phyloP scores from a whole-genome alignment of 2,888 invertebrate genomes.

The Slavum lentiscoides region DNA sequence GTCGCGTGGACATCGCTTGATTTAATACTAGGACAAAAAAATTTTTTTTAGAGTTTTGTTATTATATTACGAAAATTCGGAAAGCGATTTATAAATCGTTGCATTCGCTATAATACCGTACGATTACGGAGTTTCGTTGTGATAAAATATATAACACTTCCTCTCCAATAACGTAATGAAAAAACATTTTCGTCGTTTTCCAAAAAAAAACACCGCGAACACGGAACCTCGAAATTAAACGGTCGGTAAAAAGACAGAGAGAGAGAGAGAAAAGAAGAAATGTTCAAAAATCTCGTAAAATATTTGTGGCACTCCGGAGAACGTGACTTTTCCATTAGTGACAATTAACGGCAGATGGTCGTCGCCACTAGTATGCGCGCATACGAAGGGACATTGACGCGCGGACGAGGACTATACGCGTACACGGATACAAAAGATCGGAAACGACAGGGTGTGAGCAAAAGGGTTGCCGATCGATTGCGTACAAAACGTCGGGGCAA shows the following conservation, averaged over 20 bases:
- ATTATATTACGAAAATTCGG: no score
- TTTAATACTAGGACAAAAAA: no score
- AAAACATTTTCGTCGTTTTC: no score
- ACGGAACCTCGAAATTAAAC: no score
- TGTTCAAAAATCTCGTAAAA: background rate
- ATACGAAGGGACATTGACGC: slow-evolving; percentile 36
- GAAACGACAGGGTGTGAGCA: slow-evolving; percentile 29
- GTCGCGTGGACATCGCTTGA: no score
- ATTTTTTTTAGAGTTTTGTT: no score
- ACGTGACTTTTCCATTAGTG: slow-evolving; percentile 51
- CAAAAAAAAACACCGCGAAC: no score
- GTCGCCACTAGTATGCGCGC: slow-evolving; percentile 10
- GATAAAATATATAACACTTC: no score
- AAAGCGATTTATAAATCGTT: no score
- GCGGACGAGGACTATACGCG: background rate
- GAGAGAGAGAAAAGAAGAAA: background rate
- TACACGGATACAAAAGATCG: slow-evolving; percentile 37
- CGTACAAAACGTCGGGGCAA: slow-evolving; percentile 21
- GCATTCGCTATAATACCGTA: no score
- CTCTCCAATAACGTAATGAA: no score
- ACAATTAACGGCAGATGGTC: slow-evolving; percentile 50
- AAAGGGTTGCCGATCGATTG: slow-evolving; percentile 34
- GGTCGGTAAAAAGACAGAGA: background rate
- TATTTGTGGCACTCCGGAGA: background rate
- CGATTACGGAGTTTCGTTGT: no score